Base-by-base conservation (phyloP, 1,140 invertebrate species). In the Nylanderia fulva region DNA sequence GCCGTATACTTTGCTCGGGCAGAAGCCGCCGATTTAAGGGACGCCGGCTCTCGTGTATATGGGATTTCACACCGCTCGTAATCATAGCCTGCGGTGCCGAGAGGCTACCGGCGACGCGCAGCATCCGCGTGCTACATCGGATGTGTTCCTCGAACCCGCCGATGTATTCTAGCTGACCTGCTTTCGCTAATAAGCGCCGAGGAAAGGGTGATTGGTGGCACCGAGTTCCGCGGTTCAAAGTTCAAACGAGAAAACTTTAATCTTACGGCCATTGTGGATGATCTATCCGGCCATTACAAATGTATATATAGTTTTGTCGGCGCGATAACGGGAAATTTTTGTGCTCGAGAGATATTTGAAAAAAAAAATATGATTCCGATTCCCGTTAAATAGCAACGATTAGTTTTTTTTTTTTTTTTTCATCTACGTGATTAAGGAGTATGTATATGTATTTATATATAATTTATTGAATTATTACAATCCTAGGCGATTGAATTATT, bases 41-140 rank as follows among this genome's bases (percentile, higher is more conserved):
- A 56, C 33, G 52, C 60, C n/a, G n/a, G 45, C 29, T 36, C 42
- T 45, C 63, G 27, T 63, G n/a, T 76, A 36, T 48, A 83, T 18
- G 79, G 52, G 74, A 75, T 88, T 88, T 84, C 85, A 71, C 85
- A 72, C 52, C 69, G 71, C 60, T 36, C 33, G 69, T 88, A 88
- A 88, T 77, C 54, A 84, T 58, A 88, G 54, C 86, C 36, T 6
- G 64, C 63, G 45, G 24, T 66, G 27, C 24, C n/a, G n/a, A n/a
- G 61, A 68, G 58, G 58, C 63, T 84, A 86, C 71, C 72, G 69
- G 39, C 54, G 48, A 66, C 48, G 79, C 52, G 56, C 21, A 24
- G 56, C 61, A 64, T 75, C 61, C 52, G 60, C 76, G 39, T 66
- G 74, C 71, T 60, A 39, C 24, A 18, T 27, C 24, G 33, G 61